phyloP scores from a whole-genome alignment of 2,888 invertebrate genomes.

The Tricholauxania praeusta region DNA sequence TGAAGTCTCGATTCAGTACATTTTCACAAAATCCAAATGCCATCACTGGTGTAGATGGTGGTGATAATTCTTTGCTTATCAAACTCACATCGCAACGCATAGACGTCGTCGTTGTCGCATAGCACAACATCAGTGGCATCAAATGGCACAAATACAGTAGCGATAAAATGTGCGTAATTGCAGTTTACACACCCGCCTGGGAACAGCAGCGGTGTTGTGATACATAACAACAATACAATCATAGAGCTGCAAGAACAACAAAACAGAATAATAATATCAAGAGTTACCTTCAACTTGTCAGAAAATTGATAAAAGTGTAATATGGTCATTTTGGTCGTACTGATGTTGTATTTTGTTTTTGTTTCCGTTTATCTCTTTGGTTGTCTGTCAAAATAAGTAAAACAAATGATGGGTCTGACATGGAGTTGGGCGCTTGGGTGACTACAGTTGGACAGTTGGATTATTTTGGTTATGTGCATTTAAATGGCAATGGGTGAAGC shows the following conservation, averaged over 20 bases:
- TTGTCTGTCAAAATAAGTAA: neutral
- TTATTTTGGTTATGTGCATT: neutral
- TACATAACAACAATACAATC: too few species aligned
- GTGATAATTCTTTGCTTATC: too few species aligned
- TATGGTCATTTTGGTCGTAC: neutral
- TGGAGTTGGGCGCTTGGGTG: neutral
- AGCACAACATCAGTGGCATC: too few species aligned
- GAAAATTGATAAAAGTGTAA: conserved; percentile 13
- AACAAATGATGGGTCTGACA: neutral
- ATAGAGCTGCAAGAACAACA: neutral
- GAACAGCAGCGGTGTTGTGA: neutral
- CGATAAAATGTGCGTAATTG: conserved; percentile 10
- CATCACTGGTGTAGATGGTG: too few species aligned
- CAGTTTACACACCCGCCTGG: neutral
- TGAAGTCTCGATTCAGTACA: too few species aligned
- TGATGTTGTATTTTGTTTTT: neutral
- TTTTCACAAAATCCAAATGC: too few species aligned
- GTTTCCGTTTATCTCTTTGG: neutral
- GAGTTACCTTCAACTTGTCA: conserved; percentile 10
- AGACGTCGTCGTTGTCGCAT: too few species aligned
- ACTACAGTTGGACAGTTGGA: neutral
- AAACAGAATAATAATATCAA: neutral
- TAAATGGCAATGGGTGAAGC: conserved; percentile 1
- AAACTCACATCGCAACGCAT: too few species aligned
- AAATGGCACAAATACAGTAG: neutral